Conservation (phyloP, 1,140 invertebrate genomes). For the Drosophila willistoni region DNA sequence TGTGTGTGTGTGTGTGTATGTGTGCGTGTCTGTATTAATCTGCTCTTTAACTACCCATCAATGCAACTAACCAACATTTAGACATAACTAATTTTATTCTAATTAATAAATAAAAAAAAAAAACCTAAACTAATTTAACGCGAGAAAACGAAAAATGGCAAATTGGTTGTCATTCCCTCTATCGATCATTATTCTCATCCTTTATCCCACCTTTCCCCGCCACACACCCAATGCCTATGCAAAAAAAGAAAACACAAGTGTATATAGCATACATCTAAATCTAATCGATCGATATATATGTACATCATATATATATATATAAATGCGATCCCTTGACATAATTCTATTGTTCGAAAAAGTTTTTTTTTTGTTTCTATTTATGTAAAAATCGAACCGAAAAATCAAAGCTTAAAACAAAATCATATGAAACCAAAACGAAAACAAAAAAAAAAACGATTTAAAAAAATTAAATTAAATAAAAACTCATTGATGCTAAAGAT, state of each 20-base stretch:
- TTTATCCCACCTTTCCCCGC: background rate
- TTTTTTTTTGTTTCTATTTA: background rate
- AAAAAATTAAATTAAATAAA: slow-evolving; percentile 37
- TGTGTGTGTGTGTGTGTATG: background rate
- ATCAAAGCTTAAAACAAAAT: slow-evolving; percentile 10
- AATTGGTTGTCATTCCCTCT: background rate
- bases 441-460: background rate
- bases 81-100: slow-evolving; percentile 31
- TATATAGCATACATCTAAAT: slow-evolving; percentile 50
- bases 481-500: slow-evolving; percentile 30
- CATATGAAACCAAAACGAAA: slow-evolving; percentile 3
- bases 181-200: background rate
- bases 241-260: slow-evolving; percentile 46
- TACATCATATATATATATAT: slow-evolving; percentile 26
- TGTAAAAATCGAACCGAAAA: slow-evolving; percentile 2
- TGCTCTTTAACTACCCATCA: slow-evolving; percentile 34
- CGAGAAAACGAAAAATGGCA: background rate
- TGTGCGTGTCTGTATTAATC: slow-evolving; percentile 1
- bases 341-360: background rate
- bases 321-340: background rate
- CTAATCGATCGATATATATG: slow-evolving; percentile 32
- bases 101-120: background rate
- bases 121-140: background rate
- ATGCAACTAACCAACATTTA: slow-evolving; percentile 58
- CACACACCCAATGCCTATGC: slow-evolving; percentile 43